Base-by-base conservation (phyloP, 92 coral and sea anemone species). In the Parazoanthus atlanticus region DNA sequence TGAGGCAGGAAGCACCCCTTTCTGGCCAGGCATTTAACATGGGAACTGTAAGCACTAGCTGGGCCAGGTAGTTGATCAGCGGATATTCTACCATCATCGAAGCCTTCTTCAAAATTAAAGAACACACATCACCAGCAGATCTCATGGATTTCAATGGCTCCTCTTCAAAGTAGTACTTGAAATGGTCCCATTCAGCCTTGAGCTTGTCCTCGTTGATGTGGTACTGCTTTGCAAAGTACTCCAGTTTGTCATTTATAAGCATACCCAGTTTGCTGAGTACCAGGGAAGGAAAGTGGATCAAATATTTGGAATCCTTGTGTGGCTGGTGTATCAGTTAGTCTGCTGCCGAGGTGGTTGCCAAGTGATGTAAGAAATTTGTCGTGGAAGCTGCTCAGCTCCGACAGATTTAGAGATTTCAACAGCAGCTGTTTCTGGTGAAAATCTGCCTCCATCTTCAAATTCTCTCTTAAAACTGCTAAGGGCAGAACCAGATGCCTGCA, bases 1-100 rank as follows among this genome's bases (percentile, higher is more conserved):
- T 80, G 84, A 80, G 84, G 84, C 84, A 80, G 72, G 71, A 80
- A 80, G 71, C 71, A 17, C 84, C 84, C 43, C 84, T 80, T 30
- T 80, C 72, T 52, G 84, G 84, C 84, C 84, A 30, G 84, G 84
- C 84, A 80, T 54, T 80, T 80, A 72, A 80, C 84, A 80, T 80
- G 3, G 84, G 84, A 2, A 80, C 71, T 4, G 71, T 80, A 52
- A 80, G 71, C 0, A 72, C 72, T 80, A 80, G 70, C 15, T 80
- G 71, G 0, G 72, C 84, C 46, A 80, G 26, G 0, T 30, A 30
- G 46, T 72, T 80, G 46, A 80, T 78, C 32, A 78, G 82, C 10
- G 82, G 82, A 78, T 47, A 78, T 1, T 80, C 46, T 28, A 56
- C 71, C 5, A 13, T 56, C 71, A 52, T 2, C 47, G 71, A 54